Percentiles rank a stretch among this genome's conserved stretches.
These are phyloP conservation scores for Heliconius aoede DNA, from an alignment of 2,888 invertebrate species.

Conservation along the genomic window DNA sequence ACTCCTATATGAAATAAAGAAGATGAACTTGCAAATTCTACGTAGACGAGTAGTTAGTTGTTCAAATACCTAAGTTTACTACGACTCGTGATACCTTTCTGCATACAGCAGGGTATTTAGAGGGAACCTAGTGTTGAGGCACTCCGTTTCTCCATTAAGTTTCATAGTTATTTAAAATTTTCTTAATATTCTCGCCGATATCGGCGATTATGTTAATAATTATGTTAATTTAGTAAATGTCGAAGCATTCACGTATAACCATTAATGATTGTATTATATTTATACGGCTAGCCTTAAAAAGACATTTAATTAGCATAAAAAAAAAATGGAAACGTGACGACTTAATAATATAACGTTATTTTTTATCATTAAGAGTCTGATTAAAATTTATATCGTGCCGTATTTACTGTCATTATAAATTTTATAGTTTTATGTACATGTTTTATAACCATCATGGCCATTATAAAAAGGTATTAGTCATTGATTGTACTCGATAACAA, in stretches of 20 bases:
- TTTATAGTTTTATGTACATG: constrained; percentile 7
- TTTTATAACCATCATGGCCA: not conserved
- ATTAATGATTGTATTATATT: constrained; percentile 40
- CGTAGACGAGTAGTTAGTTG: not conserved
- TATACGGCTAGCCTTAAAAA: constrained; percentile 29
- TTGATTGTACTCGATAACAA: not conserved
- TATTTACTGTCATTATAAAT: constrained; percentile 14
- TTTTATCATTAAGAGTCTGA: constrained; percentile 20
- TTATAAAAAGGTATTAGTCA: constrained; percentile 9
- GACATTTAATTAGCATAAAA: constrained; percentile 31
- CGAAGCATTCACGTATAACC: constrained; percentile 39
- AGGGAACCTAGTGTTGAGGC: too few species aligned
- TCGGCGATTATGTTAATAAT: constrained; percentile 40
- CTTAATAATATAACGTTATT: not conserved
- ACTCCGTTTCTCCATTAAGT: constrained; percentile 8
- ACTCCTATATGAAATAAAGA: constrained; percentile 45
- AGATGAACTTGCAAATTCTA: constrained; percentile 15
- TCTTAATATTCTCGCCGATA: constrained; percentile 33
- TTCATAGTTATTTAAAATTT: constrained; percentile 27
- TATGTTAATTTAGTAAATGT: constrained; percentile 43
- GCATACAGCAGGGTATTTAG: too few species aligned
- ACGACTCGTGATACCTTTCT: not conserved
- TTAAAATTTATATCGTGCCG: constrained; percentile 3
- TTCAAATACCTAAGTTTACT: not conserved
- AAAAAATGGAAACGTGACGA: constrained; percentile 21